Base-by-base conservation (phyloP, 2,888 invertebrate genomes). In the Tryphoninae sp. region DNA sequence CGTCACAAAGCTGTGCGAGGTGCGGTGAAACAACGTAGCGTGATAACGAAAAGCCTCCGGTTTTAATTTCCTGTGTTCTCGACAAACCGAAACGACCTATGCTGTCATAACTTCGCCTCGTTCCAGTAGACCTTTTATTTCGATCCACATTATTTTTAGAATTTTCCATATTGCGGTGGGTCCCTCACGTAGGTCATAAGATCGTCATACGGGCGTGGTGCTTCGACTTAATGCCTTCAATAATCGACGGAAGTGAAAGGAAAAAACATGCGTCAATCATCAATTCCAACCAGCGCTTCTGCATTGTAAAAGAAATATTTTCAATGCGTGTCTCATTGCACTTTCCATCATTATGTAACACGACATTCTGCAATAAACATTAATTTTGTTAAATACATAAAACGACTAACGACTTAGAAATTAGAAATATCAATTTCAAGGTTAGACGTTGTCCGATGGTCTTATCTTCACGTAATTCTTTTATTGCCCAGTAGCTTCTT, bases 111-210 rank as follows among this genome's bases (percentile, higher is more conserved):
- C 33, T n/a, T 45, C 19, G 58, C 73, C 71, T 71, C 19, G 59
- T 61, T 68, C 45, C 51, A 22, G 59, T 73, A 77, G 76, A 65
- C 42, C 79, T 79, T 79, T 81, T 83, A 80, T 84, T 82, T 80
- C 71, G 53, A 78, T 67, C 75, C 45, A 75, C 71, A 78, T 76
- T 84, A 84, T 84, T 82, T 82, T 82, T 84, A 84, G 83, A 80
- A 80, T 80, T 75, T 77, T 22, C 80, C 82, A 77, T 82, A 80
- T 45, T 7, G 45, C 45, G 45, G 45, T 9, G 45, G 45, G 2
- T 13, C 45, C 45, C 45, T 45, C 11, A 7, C 0, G 11, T 13
- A 45, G 1, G 33, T 13, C 1, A 13, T 45, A 45, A 45, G 13
- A 45, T 45, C 11, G 45, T 45, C 45, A 13, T 13, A 13, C 11